Percentiles rank a stretch among this genome's conserved stretches.
phyloP scores from a whole-genome alignment of 2,113 vertebrate genomes.

The Eira barbara region DNA sequence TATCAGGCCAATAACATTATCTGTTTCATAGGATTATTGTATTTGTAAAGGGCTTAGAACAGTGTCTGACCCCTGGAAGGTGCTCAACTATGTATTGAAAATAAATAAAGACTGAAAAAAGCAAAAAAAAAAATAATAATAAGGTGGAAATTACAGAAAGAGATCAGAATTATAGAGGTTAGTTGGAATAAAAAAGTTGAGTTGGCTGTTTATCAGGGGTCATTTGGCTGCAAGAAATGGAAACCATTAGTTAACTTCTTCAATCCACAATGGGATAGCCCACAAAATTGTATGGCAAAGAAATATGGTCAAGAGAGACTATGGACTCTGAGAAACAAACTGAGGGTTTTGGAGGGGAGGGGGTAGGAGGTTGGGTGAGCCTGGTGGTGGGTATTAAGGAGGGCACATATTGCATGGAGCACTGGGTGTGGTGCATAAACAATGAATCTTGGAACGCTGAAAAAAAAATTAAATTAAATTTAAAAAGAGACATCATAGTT shows the following conservation, averaged over 20 bases:
- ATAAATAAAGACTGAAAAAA: not conserved
- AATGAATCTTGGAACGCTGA: too few species aligned
- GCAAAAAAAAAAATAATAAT: not conserved
- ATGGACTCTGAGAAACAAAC: too few species aligned
- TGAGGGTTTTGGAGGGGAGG: too few species aligned
- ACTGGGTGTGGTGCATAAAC: too few species aligned
- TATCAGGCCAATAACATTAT: not conserved
- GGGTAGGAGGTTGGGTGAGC: too few species aligned
- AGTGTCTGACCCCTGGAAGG: not conserved
- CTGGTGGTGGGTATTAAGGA: too few species aligned
- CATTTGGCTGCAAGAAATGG: not conserved
- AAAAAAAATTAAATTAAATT: too few species aligned
- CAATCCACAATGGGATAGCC: not conserved
- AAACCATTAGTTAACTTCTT: not conserved
- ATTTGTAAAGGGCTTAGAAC: not conserved
- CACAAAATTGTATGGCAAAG: not conserved
- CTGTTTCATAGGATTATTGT: not conserved
- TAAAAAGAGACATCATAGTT: too few species aligned
- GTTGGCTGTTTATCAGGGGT: rapidly evolving
- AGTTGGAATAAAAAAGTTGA: not conserved
- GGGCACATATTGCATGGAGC: too few species aligned
- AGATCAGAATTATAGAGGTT: not conserved
- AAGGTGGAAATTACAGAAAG: not conserved
- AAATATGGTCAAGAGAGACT: not conserved
- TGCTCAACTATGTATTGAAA: not conserved